phyloP scores from a whole-genome alignment of 2,113 vertebrate genomes.

The Chamaetylas fuelleborni region DNA sequence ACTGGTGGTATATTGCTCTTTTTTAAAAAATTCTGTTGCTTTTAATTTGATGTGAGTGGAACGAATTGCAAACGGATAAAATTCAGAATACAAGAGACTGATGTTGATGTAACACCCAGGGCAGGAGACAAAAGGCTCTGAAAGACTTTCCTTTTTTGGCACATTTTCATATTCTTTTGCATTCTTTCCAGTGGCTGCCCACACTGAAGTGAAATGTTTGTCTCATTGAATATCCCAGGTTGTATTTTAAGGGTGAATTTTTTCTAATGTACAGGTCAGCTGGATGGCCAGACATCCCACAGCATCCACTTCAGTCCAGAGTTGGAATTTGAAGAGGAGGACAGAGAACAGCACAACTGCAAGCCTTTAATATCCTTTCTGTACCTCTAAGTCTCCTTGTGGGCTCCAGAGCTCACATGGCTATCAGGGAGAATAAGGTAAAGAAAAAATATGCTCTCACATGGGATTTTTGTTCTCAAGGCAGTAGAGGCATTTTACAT shows the following conservation, averaged over 20 bases:
- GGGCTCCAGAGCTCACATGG: background rate
- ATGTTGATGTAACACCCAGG: background rate
- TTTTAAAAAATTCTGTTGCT: background rate
- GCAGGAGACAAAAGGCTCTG: background rate
- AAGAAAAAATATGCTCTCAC: background rate
- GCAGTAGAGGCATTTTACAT: background rate
- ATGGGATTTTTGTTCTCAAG: background rate
- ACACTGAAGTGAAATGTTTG: accelerated
- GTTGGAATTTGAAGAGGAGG: background rate
- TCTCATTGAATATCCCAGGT: background rate
- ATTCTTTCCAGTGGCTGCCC: background rate
- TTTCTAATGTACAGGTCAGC: background rate
- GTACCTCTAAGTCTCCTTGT: background rate
- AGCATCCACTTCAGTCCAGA: background rate
- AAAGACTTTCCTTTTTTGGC: background rate
- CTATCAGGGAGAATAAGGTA: background rate
- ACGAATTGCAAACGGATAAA: background rate
- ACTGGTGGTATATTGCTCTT: background rate
- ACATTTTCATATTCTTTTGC: background rate
- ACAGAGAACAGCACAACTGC: background rate
- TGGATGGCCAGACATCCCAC: background rate
- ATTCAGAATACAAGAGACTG: background rate
- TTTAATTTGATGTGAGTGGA: background rate
- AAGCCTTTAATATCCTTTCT: background rate
- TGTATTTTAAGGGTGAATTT: background rate